Evolutionary conservation across 2,797 vertebrate species (phyloP), one percentile per base, ranked within the genome.

Genomic region (Diglossa cyanea): DNA sequence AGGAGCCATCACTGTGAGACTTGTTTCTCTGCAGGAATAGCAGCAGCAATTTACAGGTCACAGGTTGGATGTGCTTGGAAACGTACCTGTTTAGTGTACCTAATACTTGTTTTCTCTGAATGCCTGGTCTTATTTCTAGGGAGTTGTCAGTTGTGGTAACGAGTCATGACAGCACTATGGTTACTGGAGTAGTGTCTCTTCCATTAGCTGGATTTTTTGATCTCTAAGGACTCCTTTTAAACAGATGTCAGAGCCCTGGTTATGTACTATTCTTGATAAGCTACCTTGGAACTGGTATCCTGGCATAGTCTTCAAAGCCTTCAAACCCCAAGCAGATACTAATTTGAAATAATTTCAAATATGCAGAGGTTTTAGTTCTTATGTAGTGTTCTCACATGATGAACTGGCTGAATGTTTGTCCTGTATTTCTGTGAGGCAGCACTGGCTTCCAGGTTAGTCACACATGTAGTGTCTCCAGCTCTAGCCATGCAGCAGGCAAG

Each of bases 21-120:
- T 79, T 72, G 17, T 57, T 81, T 65, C 70, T 78, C 30, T 66
- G 84, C 51, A 66, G 60, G 44, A 70, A 20, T 13, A 76, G 18
- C 72, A 94, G 51, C 54, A 73, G 53, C 35, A 45, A 44, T 94
- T 87, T 84, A 39, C 87, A 86, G 60, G 76, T 79, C 72, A 39
- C 61, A 66, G 66, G 33, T 18, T 86, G 87, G 31, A 23, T 85
- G 23, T 53, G n/a, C 71, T 91, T 73, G 39, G 62, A 81, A 78
- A 76, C 33, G 3, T 54, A 44, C 6, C 50, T 0, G 0, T 57
- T 77, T 15, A 53, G 45, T 54, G 53, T 61, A 24, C 31, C 67
- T 61, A 28, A 35, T 50, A 20, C 24, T 76, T 79, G 57, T 82
- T 89, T 92, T 71, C 74, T 85, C 60, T 79, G 86, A 88, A 58